Conservation (phyloP, 2,888 invertebrate species). For the Rotaria socialis region DNA sequence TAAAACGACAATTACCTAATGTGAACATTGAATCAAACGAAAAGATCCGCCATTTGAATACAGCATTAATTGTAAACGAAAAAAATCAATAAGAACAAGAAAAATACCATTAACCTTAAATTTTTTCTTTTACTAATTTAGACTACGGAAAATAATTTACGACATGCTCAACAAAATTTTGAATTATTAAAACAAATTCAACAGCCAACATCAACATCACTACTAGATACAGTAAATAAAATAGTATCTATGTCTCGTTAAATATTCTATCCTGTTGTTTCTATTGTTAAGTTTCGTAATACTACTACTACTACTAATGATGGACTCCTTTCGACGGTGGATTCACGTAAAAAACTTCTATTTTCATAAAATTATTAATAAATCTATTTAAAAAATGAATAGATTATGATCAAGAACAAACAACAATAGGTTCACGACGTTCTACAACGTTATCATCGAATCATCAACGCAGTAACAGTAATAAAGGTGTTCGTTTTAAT, state of each 20-base stretch:
- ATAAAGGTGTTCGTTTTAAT: slow-evolving; percentile 29
- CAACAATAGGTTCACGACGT: neutral
- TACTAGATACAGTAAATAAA: slow-evolving; percentile 22
- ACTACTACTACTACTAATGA: neutral
- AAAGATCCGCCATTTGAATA: neutral
- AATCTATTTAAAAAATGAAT: neutral
- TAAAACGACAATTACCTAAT: slow-evolving; percentile 20
- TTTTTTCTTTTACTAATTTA: neutral
- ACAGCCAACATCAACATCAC: neutral
- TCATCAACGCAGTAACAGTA: slow-evolving; percentile 1
- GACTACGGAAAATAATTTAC: slow-evolving; percentile 22
- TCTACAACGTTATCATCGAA: neutral
- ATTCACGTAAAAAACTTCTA: neutral
- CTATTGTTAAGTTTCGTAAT: neutral
- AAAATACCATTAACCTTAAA: too few relatives aligned
- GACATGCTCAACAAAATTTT: slow-evolving; percentile 24
- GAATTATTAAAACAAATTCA: slow-evolving; percentile 23
- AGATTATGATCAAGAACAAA: neutral
- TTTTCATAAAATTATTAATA: neutral
- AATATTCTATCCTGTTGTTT: neutral
- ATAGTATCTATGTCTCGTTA: too few relatives aligned
- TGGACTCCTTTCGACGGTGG: neutral
- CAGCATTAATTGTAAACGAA: neutral
- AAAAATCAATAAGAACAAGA: too few relatives aligned
- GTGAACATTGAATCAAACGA: neutral